Conservation (phyloP, 2,888 invertebrate species). For the Bombyx huttoni region DNA sequence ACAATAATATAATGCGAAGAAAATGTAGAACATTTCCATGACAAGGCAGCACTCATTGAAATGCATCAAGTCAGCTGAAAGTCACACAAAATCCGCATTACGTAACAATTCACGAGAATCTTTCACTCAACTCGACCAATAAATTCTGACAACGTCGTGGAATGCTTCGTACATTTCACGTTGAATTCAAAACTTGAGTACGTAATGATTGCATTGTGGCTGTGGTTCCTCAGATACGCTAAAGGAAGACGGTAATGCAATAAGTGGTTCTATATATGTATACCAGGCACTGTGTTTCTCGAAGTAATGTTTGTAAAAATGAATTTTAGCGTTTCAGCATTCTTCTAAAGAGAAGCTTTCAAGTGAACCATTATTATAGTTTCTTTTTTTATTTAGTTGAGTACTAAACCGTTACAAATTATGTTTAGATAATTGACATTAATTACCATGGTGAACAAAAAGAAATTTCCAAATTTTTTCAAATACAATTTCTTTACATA, state of each 20-base stretch:
- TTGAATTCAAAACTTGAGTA: conserved; percentile 1
- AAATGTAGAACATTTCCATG: conserved; percentile 24
- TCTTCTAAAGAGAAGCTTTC: no score
- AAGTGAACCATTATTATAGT: no score
- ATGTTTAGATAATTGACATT: no score
- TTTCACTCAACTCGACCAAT: conserved; percentile 24
- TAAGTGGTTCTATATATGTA: no score
- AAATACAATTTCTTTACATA: no score
- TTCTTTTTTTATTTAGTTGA: no score
- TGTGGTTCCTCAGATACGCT: not conserved
- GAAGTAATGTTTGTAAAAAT: no score
- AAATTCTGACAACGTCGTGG: conserved; percentile 39
- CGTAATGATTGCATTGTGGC: conserved; percentile 1
- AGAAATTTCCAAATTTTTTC: no score
- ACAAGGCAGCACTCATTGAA: conserved; percentile 28
- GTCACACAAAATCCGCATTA: conserved; percentile 28
- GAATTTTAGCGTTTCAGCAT: no score
- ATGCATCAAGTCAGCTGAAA: conserved; percentile 24
- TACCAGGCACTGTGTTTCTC: no score
- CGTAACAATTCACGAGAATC: conserved; percentile 22
- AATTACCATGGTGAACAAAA: no score
- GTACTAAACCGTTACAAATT: no score
- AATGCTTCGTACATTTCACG: conserved; percentile 19
- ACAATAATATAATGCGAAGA: not conserved
- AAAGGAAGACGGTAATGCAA: not conserved